Evolutionary conservation across 2,888 invertebrate genomes (phyloP), one percentile per base, ranked within the genome.

Genomic region (Cephus pygmeus): DNA sequence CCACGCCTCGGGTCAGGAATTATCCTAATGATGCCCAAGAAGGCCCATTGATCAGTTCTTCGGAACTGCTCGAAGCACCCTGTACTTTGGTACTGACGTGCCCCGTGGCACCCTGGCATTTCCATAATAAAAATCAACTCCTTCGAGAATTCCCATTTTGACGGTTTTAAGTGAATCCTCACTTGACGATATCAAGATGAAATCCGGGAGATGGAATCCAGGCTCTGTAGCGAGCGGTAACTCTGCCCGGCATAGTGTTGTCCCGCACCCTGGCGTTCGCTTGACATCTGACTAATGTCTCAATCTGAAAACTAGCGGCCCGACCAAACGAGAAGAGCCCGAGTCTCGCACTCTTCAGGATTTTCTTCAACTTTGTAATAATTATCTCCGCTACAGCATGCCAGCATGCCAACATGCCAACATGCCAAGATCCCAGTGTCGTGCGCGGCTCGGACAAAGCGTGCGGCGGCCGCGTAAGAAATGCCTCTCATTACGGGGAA

Each of bases 1-100:
- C 88, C 88, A 88, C 88, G 87, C 89, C 88, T 86, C 86, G 86
- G 88, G 87, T 88, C 88, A 87, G 85, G 82, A 87, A 89, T 89
- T 87, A 89, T 88, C 88, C 86, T 89, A 89, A 89, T 88, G 85
- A 88, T 85, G 34, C 87, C 87, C 40, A 15, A 40, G 6, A 15
- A 15, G 15, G 6, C 40, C 15, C 40, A 15, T 40, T 15, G 40
- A 40, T 40, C 40, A 40, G 6, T 15, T 15, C 4, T 15, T 15
- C 4, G 40, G 1, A 40, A 40, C 4, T 15, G 40, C 15, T 40
- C 1, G 40, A 15, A 40, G 40, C 40, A 40, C 40, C 40, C 40
- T 40, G 40, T 40, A 40, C 40, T 40, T 40, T 40, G 40, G 40
- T 40, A 15, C 40, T 4, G 15, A 15, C 40, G 15, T 15, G 40